Evolutionary conservation across 2,113 vertebrate genomes (phyloP), one percentile per base, ranked within the genome.

Genomic region (Naja naja): DNA sequence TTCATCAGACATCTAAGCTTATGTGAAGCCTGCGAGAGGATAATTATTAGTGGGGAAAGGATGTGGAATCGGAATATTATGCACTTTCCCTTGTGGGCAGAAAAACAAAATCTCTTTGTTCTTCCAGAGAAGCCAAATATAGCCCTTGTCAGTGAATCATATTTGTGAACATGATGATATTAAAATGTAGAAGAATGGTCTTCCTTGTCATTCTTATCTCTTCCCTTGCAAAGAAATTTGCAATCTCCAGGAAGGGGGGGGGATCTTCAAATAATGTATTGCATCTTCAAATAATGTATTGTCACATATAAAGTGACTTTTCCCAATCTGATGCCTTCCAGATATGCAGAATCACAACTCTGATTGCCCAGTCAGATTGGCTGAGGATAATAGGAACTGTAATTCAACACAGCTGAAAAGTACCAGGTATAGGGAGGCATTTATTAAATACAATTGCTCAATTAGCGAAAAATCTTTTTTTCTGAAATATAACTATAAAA

Each of bases 71-170:
- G 93, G 91, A 91, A 94, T 20, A 3, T 34, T 89, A 93, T 93
- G 1, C 16, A 93, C 14, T 52, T 56, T 96, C 89, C 92, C 90
- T 91, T 91, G 90, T 95, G 95, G 94, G 69, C 27, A 93, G 94
- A 74, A 94, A 91, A 52, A 90, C 43, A 90, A 12, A 90, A 88
- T 88, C 34, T 90, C 74, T 94, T 93, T 93, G 58, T 94, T 92
- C 91, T 89, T 92, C 64, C 45, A 47, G 53, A 49, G 52, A 81
- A 89, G n/a, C 87, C 64, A 92, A 92, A 92, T 92, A 92, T 89
- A 92, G 64, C 64, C 25, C 52, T 45, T 92, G 39, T 30, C 93
- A 92, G 47, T 91, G 90, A 97, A 91, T 93, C 91, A 11, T 20
- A 87, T 43, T 89, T 92, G 47, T n/a, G 43, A 85, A 88, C 85